Conservation (phyloP, 2,888 invertebrate species). For the Drosophila mettleri region DNA sequence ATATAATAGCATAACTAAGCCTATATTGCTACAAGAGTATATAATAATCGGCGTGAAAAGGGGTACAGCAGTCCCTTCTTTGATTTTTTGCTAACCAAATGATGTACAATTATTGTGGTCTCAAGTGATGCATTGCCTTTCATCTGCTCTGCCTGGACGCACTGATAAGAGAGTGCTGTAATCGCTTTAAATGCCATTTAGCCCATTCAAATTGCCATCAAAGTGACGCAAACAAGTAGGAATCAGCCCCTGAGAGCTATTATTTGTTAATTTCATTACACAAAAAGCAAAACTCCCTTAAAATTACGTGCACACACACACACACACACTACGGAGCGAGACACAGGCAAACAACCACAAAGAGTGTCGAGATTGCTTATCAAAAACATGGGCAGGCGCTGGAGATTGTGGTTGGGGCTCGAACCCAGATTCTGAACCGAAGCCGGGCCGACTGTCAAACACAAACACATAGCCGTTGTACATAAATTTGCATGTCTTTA, state of each 20-base stretch:
- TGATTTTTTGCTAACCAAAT: background rate
- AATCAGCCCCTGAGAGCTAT: conserved; percentile 58
- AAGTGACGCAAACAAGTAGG: conserved; percentile 59
- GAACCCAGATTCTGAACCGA: background rate
- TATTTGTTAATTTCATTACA: conserved; percentile 80
- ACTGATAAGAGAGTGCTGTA: conserved; percentile 69
- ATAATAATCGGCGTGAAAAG: background rate
- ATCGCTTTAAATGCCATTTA: conserved; percentile 70
- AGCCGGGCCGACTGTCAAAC: conserved; percentile 17
- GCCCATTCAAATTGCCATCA: conserved; percentile 75
- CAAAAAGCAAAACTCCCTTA: conserved; percentile 26
- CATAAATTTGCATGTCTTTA: conserved; percentile 81
- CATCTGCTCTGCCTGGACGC: conserved; percentile 44
- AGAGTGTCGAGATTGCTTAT: conserved; percentile 73
- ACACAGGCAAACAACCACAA: conserved; percentile 40
- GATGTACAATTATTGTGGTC: conserved; percentile 23
- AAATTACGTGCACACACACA: conserved; percentile 17
- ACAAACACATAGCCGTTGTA: conserved; percentile 31
- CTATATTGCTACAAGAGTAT: background rate
- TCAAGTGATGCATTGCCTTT: conserved; percentile 46
- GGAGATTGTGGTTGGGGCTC: background rate
- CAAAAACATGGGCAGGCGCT: conserved; percentile 50
- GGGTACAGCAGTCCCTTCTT: background rate
- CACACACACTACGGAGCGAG: background rate
- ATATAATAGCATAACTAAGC: background rate